A percentile compares a stretch with the other conserved stretches of the same genome.
Conservation (phyloP, 2,113 vertebrate species). For the Rhineura floridana region DNA sequence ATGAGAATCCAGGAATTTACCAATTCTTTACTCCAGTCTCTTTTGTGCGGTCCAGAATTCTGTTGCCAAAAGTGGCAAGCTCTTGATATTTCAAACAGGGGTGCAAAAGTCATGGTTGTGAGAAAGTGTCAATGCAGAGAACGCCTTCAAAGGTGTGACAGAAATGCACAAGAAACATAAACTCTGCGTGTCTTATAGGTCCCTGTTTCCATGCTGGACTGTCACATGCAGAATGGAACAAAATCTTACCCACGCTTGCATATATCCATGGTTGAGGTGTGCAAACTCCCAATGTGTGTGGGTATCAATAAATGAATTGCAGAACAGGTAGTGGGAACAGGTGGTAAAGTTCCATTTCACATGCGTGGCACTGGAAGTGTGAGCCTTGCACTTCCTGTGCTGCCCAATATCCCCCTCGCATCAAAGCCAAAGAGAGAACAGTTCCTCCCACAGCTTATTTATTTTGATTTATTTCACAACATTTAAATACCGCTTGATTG, state of each 20-base stretch:
- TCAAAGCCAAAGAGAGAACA: not conserved
- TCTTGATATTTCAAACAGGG: not conserved
- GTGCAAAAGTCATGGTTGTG: not conserved
- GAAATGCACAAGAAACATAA: not conserved
- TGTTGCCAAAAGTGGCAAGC: not conserved
- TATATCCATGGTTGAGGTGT: no score
- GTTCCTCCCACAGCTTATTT: not conserved
- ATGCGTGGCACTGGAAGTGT: not conserved
- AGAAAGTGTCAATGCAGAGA: not conserved
- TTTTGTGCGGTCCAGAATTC: not conserved
- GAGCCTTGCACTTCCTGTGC: not conserved
- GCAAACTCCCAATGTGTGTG: not conserved
- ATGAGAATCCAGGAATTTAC: not conserved
- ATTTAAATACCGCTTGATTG: no score
- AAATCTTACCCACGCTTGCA: not conserved
- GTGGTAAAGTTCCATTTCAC: not conserved
- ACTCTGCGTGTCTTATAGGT: not conserved
- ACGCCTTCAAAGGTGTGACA: not conserved
- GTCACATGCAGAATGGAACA: not conserved
- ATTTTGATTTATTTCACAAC: no score
- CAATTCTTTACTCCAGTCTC: not conserved
- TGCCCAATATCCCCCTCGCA: not conserved
- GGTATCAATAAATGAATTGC: not conserved
- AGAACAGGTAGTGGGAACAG: not conserved
- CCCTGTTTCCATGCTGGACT: not conserved